Evolutionary conservation across 2,888 invertebrate species (phyloP).

Genomic region (Leptinotarsa juncta): DNA sequence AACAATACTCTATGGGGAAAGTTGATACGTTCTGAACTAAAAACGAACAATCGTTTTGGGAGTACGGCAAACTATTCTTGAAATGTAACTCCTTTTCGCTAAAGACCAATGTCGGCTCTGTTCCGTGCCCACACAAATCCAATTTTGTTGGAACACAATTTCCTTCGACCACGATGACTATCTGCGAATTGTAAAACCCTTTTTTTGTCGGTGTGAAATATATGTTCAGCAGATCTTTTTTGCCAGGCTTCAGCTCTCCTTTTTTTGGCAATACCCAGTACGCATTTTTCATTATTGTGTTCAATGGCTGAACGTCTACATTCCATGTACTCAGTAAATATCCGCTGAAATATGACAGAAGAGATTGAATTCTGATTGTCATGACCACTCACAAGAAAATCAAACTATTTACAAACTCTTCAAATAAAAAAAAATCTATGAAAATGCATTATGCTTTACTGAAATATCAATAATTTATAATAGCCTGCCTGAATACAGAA

Average conservation of each 20-base stretch:
- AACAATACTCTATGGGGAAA: slow-evolving; percentile 77
- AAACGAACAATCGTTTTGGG: slow-evolving; percentile 70
- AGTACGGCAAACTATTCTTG: slow-evolving; percentile 74
- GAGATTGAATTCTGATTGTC: too few relatives aligned
- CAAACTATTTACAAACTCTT: too few relatives aligned
- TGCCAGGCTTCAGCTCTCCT: slow-evolving; percentile 68
- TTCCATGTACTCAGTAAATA: slow-evolving; percentile 71
- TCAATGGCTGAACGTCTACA: slow-evolving; percentile 64
- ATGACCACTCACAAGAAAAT: too few relatives aligned
- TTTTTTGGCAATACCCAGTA: slow-evolving; percentile 61
- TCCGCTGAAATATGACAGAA: slow-evolving; percentile 64
- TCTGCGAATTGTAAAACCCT: slow-evolving; percentile 60
- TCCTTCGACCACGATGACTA: slow-evolving; percentile 66
- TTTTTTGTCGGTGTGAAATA: slow-evolving; percentile 70
- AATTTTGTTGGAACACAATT: slow-evolving; percentile 65
- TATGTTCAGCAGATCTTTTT: slow-evolving; percentile 68
- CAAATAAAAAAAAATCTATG: too few relatives aligned
- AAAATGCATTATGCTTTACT: too few relatives aligned
- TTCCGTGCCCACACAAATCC: slow-evolving; percentile 68
- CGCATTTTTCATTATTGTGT: slow-evolving; percentile 44
- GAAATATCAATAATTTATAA: too few relatives aligned
- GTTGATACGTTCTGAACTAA: slow-evolving; percentile 73
- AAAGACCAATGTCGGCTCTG: slow-evolving; percentile 69
- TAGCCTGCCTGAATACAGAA: too few relatives aligned
- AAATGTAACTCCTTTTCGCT: slow-evolving; percentile 70